phyloP scores from a whole-genome alignment of 2,797 vertebrate species.

The Pangasius larnaudii region DNA sequence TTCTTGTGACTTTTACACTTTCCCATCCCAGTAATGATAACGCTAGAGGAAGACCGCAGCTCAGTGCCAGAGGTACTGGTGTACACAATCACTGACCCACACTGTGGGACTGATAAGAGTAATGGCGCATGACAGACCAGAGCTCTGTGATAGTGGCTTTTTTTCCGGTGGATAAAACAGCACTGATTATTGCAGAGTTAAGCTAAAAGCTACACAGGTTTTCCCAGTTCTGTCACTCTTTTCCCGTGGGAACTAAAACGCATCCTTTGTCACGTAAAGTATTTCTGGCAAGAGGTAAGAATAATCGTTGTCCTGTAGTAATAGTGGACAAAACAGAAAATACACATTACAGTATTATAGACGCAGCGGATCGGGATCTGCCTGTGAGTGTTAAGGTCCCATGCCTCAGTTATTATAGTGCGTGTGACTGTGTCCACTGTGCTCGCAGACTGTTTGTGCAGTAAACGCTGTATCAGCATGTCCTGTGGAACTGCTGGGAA shows the following conservation, averaged over 20 bases:
- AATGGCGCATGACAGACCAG: not conserved
- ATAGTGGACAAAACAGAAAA: not conserved
- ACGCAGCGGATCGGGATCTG: not conserved
- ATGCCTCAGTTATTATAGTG: constrained; percentile 56
- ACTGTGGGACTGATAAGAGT: not conserved
- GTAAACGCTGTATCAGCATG: constrained; percentile 55
- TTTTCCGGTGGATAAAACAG: not conserved
- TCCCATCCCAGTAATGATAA: not conserved
- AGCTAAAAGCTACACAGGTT: constrained; percentile 14
- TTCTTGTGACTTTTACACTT: not conserved
- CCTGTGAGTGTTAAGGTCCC: constrained; percentile 2
- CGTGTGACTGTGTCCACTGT: constrained; percentile 49
- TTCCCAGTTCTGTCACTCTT: constrained; percentile 1
- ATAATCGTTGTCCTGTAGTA: not conserved
- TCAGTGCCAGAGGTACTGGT: not conserved
- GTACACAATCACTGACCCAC: not conserved
- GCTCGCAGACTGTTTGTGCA: constrained; percentile 53
- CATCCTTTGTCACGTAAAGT: not conserved
- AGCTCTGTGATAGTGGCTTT: not conserved
- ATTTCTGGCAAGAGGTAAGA: not conserved
- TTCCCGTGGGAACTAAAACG: constrained; percentile 22
- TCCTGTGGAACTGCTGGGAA: constrained; percentile 58
- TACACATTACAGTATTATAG: not conserved
- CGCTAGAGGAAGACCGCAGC: not conserved
- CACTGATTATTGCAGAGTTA: constrained; percentile 36